Evolutionary conservation across 1,140 invertebrate genomes (phyloP).

Genomic region (Drosophila saltans): DNA sequence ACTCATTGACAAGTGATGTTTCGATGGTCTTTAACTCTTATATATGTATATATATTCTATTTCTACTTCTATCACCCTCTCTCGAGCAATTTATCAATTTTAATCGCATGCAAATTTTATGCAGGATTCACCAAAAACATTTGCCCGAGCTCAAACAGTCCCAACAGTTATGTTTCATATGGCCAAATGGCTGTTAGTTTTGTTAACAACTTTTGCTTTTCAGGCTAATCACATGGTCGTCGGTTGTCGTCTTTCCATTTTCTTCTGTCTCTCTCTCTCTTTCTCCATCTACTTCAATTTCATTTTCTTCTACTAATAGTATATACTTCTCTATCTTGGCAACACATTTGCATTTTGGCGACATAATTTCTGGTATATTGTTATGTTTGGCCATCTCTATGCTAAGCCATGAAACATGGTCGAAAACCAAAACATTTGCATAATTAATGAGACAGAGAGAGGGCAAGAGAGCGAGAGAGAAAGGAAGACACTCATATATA

Average conservation of each 20-base stretch:
- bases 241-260: constrained; percentile 49
- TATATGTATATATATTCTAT: constrained; percentile 16
- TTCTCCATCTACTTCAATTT: not conserved
- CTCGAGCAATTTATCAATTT: constrained; percentile 63
- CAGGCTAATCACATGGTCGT: constrained; percentile 60
- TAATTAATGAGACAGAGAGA: constrained; percentile 61
- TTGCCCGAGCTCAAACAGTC: constrained; percentile 43
- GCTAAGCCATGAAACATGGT: constrained; percentile 44
- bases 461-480: not conserved
- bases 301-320: not conserved
- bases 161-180: constrained; percentile 40
- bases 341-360: constrained; percentile 68
- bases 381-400: constrained; percentile 13
- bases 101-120: constrained; percentile 76
- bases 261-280: constrained; percentile 8
- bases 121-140: constrained; percentile 57
- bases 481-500: not conserved
- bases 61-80: not conserved
- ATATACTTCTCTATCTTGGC: constrained; percentile 10
- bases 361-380: constrained; percentile 65
- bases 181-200: constrained; percentile 47
- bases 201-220: constrained; percentile 66
- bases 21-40: not conserved
- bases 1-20: constrained; percentile 22
- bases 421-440: constrained; percentile 61